These are phyloP conservation scores for Indri indri DNA, from an alignment of 2,113 vertebrate species.

Conservation along the genomic window DNA sequence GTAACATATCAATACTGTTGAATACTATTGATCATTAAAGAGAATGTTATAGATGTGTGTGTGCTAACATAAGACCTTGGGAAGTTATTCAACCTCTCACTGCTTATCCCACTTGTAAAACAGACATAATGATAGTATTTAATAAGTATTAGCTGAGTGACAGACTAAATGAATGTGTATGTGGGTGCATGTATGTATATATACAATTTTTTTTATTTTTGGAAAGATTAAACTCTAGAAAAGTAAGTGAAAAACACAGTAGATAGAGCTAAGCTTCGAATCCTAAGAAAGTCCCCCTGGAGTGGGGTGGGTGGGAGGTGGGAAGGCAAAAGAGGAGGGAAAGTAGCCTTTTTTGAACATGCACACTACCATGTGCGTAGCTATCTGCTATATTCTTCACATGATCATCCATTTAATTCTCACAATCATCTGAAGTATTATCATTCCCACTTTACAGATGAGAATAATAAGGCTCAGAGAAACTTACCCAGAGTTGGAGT, in stretches of 20 bases:
- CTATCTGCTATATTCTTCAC: not conserved
- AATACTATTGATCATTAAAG: not conserved
- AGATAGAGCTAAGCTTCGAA: not conserved
- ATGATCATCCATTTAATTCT: not conserved
- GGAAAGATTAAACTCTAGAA: slow-evolving; percentile 26
- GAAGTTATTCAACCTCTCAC: not conserved
- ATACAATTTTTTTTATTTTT: not conserved
- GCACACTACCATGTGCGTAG: not conserved
- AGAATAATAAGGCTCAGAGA: not conserved
- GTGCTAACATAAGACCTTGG: not conserved
- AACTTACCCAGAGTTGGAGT: not conserved
- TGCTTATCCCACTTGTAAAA: not conserved
- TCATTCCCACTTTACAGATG: not conserved
- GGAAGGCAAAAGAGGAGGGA: not conserved
- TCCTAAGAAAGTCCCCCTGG: not conserved
- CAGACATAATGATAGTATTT: not conserved
- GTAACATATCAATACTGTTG: not conserved
- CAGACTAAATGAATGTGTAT: not conserved
- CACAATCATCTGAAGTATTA: not conserved
- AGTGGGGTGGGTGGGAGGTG: not conserved
- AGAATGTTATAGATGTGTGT: not conserved
- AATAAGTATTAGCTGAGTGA: not conserved
- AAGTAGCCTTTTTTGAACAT: not conserved
- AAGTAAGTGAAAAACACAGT: not conserved
- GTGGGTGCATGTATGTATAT: not conserved